phyloP scores from a whole-genome alignment of 2,797 vertebrate genomes.

The Decapterus maruadsi region DNA sequence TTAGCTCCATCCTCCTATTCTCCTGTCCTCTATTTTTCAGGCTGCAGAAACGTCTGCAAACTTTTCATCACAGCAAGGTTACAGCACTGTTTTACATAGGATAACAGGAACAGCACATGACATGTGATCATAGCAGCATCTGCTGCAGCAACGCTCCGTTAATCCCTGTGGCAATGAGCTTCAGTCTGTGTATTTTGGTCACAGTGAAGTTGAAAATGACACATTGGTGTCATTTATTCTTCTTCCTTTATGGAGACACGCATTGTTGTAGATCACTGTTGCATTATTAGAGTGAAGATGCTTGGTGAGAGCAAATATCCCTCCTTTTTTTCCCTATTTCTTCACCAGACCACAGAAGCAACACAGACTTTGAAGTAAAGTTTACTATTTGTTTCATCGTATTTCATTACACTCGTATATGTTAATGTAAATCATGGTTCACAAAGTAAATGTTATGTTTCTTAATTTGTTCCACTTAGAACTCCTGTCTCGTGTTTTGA shows the following conservation, averaged over 20 bases:
- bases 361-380: background rate
- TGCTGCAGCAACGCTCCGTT: background rate
- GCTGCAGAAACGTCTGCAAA: background rate
- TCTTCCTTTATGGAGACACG: background rate
- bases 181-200: background rate
- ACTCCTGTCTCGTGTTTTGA: slow-evolving; percentile 4
- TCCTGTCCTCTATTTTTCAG: background rate
- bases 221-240: background rate
- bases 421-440: slow-evolving; percentile 11
- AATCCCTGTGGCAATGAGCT: background rate
- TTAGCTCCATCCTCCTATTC: background rate
- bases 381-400: background rate
- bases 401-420: background rate
- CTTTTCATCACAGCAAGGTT: slow-evolving; percentile 12
- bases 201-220: background rate
- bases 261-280: background rate
- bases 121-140: background rate
- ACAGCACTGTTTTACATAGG: background rate
- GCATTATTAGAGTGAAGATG: background rate
- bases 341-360: background rate
- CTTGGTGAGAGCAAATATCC: background rate
- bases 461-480: slow-evolving; percentile 1
- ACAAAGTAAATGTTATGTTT: slow-evolving; percentile 1
- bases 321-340: background rate
- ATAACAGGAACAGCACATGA: slow-evolving; percentile 3